Evolutionary conservation across 2,888 invertebrate species (phyloP).

Genomic region (Limenitis camilla): DNA sequence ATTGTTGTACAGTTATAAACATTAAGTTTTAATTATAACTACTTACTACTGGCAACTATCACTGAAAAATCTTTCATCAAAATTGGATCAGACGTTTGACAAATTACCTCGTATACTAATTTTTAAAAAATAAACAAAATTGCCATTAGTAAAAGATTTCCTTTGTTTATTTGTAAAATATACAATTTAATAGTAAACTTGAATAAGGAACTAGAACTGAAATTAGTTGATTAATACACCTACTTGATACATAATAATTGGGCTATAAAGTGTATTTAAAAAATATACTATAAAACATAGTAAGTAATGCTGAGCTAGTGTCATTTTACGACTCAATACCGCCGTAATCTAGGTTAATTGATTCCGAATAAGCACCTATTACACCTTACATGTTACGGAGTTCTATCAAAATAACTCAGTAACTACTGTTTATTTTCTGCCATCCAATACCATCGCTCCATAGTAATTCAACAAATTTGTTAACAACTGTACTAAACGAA

Average conservation of each 20-base stretch:
- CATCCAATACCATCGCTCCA: constrained; percentile 18
- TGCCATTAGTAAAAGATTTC: no score
- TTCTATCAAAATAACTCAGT: constrained; percentile 27
- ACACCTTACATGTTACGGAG: constrained; percentile 26
- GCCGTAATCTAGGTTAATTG: constrained; percentile 32
- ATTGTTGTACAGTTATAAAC: constrained; percentile 24
- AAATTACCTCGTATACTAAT: no score
- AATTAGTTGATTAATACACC: no score
- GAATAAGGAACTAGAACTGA: no score
- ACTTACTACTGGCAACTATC: not conserved
- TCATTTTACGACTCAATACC: constrained; percentile 28
- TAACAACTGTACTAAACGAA: constrained; percentile 41
- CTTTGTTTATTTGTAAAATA: no score
- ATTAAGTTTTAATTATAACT: not conserved
- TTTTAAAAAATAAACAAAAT: no score
- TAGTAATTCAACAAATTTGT: constrained; percentile 35
- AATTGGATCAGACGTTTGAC: no score
- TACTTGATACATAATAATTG: constrained; percentile 4
- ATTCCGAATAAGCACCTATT: constrained; percentile 28
- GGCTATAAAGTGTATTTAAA: constrained; percentile 2
- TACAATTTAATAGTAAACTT: no score
- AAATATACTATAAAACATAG: constrained; percentile 26
- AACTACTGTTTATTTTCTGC: constrained; percentile 21
- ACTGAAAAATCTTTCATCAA: no score
- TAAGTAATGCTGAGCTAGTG: constrained; percentile 21